Percentiles rank a stretch among this genome's conserved stretches.
phyloP scores from a whole-genome alignment of 2,797 vertebrate species.

The Neosilurus mollespiculum region DNA sequence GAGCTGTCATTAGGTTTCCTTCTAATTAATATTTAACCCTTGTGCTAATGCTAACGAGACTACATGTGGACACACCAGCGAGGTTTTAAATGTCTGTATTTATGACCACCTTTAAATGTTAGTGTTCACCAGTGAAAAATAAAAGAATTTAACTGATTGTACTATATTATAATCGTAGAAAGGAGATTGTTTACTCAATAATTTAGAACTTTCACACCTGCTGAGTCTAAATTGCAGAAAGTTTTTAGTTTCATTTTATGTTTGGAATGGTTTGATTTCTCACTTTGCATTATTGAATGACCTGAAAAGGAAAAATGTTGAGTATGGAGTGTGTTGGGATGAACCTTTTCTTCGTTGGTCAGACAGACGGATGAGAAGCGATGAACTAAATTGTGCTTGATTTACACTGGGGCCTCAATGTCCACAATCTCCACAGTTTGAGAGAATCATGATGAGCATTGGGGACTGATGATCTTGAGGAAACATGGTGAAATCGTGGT shows the following conservation, averaged over 20 bases:
- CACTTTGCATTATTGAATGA: not conserved
- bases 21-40: conserved; percentile 42
- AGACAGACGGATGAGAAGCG: not conserved
- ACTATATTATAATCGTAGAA: not conserved
- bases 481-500: too few species aligned
- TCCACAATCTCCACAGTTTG: too few species aligned
- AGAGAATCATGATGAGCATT: too few species aligned
- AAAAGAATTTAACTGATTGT: not conserved
- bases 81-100: conserved; percentile 33
- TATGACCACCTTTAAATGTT: not conserved
- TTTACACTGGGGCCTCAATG: too few species aligned
- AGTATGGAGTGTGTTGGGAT: not conserved
- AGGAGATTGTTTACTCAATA: not conserved
- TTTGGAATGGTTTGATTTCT: not conserved
- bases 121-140: not conserved
- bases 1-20: conserved; percentile 11
- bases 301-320: not conserved
- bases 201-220: not conserved
- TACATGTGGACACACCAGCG: not conserved
- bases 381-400: not conserved
- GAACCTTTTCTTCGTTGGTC: not conserved
- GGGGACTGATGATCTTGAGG: too few species aligned
- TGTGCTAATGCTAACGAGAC: conserved; percentile 35
- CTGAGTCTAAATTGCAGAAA: not conserved
- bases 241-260: not conserved